These are phyloP conservation scores for Mastacembelus armatus DNA, from an alignment of 2,797 vertebrate species.

Conservation along the genomic window DNA sequence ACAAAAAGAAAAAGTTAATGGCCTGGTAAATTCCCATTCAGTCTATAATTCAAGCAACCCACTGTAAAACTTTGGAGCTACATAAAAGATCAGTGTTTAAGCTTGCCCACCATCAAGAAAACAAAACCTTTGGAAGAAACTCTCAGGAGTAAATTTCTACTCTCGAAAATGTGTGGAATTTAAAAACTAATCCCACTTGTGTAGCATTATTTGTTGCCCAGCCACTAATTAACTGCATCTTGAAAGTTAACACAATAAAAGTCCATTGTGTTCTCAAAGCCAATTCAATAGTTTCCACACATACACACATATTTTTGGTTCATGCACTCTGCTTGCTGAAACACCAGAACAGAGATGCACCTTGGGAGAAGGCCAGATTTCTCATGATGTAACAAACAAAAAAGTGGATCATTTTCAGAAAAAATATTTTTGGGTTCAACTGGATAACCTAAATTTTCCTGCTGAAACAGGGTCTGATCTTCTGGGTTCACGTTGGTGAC, in stretches of 20 bases:
- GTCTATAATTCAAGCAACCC: constrained; percentile 37
- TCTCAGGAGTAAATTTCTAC: constrained; percentile 31
- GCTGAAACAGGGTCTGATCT: constrained; percentile 31
- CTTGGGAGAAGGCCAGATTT: constrained; percentile 49
- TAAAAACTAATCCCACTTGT: constrained; percentile 49
- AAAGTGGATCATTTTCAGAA: constrained; percentile 40
- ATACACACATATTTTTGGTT: constrained; percentile 55
- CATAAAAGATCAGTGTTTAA: constrained; percentile 50
- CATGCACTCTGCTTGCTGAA: constrained; percentile 23
- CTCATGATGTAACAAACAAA: constrained; percentile 49
- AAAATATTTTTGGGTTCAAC: constrained; percentile 12
- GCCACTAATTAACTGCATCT: constrained; percentile 38
- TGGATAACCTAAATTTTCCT: constrained; percentile 38
- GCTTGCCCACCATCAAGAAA: constrained; percentile 49
- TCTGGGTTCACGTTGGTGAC: constrained; percentile 39
- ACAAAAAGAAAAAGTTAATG: constrained; percentile 65
- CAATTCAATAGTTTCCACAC: constrained; percentile 46
- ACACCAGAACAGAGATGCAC: constrained; percentile 33
- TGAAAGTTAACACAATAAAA: constrained; percentile 61
- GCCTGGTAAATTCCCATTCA: constrained; percentile 55
- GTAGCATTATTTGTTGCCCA: constrained; percentile 20
- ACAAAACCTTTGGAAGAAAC: constrained; percentile 47
- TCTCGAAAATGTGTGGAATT: constrained; percentile 52
- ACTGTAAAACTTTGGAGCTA: constrained; percentile 41
- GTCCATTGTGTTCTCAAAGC: constrained; percentile 39